Evolutionary conservation across 2,888 invertebrate species (phyloP), one percentile per base, ranked within the genome.

Genomic region (Clepsis dumicolana): DNA sequence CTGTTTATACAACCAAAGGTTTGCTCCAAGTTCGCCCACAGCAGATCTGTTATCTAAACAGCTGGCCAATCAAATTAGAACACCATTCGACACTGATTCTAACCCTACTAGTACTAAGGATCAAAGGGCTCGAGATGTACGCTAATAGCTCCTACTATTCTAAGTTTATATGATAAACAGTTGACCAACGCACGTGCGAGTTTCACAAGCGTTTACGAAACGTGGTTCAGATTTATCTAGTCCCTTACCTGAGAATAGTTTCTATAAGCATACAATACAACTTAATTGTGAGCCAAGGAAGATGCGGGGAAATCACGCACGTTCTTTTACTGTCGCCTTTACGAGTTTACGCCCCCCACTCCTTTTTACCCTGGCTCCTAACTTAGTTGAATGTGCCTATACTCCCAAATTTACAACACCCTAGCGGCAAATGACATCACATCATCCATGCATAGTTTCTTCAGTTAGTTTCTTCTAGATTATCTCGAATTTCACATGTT

Each of bases 151-250:
- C 24, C 14, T 52, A 27, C n/a, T n/a, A n/a, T 8, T 25, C 27
- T 27, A 25, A n/a, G 27, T 25, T 27, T 25, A n/a, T 27, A 27
- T 52, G 24, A 25, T 25, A 41, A 24, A 35, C 59, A 41, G 12
- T 59, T 41, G 25, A 59, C n/a, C n/a, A 25, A 5, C 41, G 59
- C 64, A 64, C 57, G 64, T 57, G 64, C 64, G 50, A 12, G 25
- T 57, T 56, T 10, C n/a, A 57, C 64, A 64, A 64, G 35, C 24
- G 41, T 27, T 25, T 25, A 25, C 16, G 29, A 60, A 65, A 65
- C 65, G 59, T 65, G 65, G 29, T 59, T 53, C 65, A 65, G 65
- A 65, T 65, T 52, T 27, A 53, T 65, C 57, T 27, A 18, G 54
- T 10, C 48, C 35, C 57, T 57, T 35, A 48, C 24, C 44, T 27